Percentiles rank a stretch among this genome's conserved stretches.
phyloP scores from a whole-genome alignment of 2,888 invertebrate species.

The Drosophila rellima region DNA sequence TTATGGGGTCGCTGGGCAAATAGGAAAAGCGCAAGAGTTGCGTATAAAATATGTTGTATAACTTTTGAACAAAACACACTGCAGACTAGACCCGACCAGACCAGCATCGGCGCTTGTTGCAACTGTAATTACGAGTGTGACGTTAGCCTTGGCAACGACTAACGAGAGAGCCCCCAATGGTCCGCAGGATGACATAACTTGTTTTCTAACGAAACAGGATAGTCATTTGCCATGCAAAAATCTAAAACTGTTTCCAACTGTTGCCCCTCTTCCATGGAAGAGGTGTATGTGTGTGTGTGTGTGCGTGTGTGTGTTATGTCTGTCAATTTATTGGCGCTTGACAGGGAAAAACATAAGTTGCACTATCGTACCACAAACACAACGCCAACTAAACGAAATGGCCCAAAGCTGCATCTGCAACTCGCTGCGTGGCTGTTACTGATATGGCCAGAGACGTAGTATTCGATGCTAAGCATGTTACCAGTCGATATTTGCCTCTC shows the following conservation, averaged over 20 bases:
- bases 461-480: constrained; percentile 43
- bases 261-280: background rate
- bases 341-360: constrained; percentile 75
- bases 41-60: constrained; percentile 51
- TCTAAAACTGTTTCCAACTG: constrained; percentile 30
- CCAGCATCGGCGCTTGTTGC: constrained; percentile 21
- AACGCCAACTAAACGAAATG: constrained; percentile 56
- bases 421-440: constrained; percentile 42
- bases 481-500: constrained; percentile 38
- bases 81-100: constrained; percentile 6
- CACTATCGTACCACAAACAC: constrained; percentile 73
- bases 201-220: constrained; percentile 15
- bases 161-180: constrained; percentile 39
- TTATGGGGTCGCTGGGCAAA: constrained; percentile 8
- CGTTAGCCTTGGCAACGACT: constrained; percentile 41
- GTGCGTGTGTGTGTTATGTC: constrained; percentile 28
- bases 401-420: constrained; percentile 42
- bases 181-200: constrained; percentile 19
- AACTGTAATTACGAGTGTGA: constrained; percentile 45
- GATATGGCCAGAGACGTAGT: constrained; percentile 52
- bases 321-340: constrained; percentile 75
- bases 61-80: constrained; percentile 50
- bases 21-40: constrained; percentile 34
- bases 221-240: constrained; percentile 41
- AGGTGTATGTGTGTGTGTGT: constrained; percentile 17